These are phyloP conservation scores for Zosterops japonicus DNA, from an alignment of 2,113 vertebrate species.

Conservation along the genomic window DNA sequence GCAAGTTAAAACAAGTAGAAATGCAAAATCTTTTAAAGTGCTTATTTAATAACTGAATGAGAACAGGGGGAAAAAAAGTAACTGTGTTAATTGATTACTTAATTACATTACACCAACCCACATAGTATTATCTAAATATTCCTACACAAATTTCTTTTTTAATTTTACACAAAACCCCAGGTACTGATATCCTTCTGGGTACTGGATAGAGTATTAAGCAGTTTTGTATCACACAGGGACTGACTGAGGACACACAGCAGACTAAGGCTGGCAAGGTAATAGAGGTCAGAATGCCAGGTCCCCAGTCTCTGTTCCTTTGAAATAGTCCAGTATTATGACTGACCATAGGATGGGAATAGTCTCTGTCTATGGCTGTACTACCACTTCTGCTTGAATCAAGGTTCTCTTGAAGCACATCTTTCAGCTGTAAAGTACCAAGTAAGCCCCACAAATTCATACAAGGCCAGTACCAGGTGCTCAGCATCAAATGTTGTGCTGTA, in stretches of 20 bases:
- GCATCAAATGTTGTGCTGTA: background rate
- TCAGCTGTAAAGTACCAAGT: background rate
- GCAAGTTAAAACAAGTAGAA: background rate
- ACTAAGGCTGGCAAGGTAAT: background rate
- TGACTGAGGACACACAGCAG: background rate
- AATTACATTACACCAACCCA: background rate
- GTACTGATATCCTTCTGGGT: background rate
- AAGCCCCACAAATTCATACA: background rate
- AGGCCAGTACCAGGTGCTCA: background rate
- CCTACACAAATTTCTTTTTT: background rate
- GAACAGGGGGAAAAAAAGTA: background rate
- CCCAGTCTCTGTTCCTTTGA: background rate
- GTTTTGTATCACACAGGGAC: background rate
- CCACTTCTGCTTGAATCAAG: background rate
- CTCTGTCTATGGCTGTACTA: background rate
- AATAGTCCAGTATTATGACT: background rate
- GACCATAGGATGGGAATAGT: background rate
- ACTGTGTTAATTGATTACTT: background rate
- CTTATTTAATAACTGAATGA: background rate
- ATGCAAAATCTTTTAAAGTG: background rate
- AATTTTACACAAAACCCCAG: background rate
- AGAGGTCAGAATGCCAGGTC: background rate
- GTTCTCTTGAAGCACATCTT: background rate
- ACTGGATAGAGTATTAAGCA: background rate
- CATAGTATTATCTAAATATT: background rate